Base-by-base conservation (phyloP, 2,113 vertebrate species). In the Motacilla tschutschensis region DNA sequence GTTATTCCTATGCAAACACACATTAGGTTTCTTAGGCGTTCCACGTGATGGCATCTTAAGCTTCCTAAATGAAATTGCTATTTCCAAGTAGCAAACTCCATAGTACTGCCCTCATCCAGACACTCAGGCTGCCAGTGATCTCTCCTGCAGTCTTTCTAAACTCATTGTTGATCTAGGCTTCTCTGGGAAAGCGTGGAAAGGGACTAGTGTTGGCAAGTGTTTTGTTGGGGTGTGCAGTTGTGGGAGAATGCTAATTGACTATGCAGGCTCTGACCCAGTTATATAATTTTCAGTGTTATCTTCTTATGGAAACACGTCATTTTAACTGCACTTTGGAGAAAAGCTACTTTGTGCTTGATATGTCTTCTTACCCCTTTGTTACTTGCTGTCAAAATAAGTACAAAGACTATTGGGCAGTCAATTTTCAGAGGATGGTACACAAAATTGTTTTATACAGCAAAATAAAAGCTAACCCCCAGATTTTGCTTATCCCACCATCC, bases 401-500 rank as follows among this genome's bases (percentile, higher is more conserved):
- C 24, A 35, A 46, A 43, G 77, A 38, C 35, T 72, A 7, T 12
- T 22, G 31, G 63, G 36, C 41, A 75, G 51, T 50, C 43, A 75
- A 2, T 88, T 92, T 83, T 58, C 54, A 83, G 78, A 60, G 51
- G 36, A 58, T 79, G 51, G n/a, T 31, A 26, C 12, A 36, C 44
- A 24, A 66, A 67, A 48, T 51, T 50, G 14, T 66, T 41, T 76
- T 71, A 29, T 74, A 13, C 29, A 13, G 48, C 66, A 94, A 93
- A 96, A 92, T 81, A 86, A 63, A 83, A 72, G 66, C 35, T 72
- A 66, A 51, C 29, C 51, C 81, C 60, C 35, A 90, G 75, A 93
- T 83, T 94, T 93, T 95, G 84, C 79, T 91, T 79, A 95, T 96
- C 55, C 63, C 73, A 92, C 36, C n/a, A 26, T 85, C 84, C 67